Percentiles rank a stretch among this genome's conserved stretches.
These are phyloP conservation scores for Telmatochromis brichardi DNA, from an alignment of 2,113 vertebrate species.

Conservation along the genomic window DNA sequence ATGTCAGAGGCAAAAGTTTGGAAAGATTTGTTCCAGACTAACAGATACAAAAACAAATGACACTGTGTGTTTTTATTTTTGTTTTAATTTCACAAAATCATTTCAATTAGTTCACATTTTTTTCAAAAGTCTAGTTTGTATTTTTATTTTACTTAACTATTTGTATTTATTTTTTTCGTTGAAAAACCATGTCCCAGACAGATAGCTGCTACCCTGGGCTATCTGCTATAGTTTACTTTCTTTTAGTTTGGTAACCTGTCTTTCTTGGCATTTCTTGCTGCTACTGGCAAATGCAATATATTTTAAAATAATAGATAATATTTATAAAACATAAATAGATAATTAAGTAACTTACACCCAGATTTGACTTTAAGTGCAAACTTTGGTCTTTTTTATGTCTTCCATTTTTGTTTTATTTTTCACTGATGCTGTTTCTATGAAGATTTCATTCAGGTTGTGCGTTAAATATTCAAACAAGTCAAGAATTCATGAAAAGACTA, in stretches of 20 bases:
- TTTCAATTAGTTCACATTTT: not conserved
- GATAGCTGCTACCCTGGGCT: not conserved
- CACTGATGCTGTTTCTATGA: not conserved
- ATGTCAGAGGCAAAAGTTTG: not conserved
- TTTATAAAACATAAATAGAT: not conserved
- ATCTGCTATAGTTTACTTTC: not conserved
- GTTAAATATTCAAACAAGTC: not conserved
- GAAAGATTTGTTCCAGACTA: not conserved
- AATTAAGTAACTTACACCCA: not conserved
- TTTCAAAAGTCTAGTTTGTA: not conserved
- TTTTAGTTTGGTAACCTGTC: not conserved
- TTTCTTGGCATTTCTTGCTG: not conserved
- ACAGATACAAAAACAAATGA: not conserved
- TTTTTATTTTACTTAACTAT: not conserved
- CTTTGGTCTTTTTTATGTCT: not conserved
- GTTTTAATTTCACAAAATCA: not conserved
- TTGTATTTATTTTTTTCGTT: not conserved
- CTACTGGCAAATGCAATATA: not conserved
- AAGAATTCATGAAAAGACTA: not conserved
- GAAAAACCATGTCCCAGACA: not conserved
- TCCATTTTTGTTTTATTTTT: not conserved
- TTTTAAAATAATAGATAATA: not conserved
- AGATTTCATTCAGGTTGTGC: not conserved
- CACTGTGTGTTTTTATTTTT: not conserved
- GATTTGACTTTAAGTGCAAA: not conserved